Evolutionary conservation across 2,797 vertebrate species (phyloP).

Genomic region (Avahi laniger): DNA sequence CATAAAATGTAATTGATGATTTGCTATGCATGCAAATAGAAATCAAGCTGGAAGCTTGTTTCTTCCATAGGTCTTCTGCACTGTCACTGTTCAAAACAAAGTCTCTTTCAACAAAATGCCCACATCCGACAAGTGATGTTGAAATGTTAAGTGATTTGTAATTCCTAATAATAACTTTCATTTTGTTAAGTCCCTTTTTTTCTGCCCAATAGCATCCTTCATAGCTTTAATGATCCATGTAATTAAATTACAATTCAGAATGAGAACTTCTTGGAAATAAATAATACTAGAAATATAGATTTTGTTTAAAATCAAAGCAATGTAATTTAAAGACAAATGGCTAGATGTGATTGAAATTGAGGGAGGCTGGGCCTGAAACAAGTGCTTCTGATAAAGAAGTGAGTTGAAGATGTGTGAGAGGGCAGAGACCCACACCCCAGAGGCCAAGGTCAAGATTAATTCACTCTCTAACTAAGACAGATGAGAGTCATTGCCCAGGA

Average conservation of each 20-base stretch:
- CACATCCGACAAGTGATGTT: constrained; percentile 76
- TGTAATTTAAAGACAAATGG: constrained; percentile 49
- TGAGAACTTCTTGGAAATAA: constrained; percentile 55
- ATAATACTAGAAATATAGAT: constrained; percentile 55
- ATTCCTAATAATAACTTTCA: constrained; percentile 74
- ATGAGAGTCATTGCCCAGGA: constrained; percentile 71
- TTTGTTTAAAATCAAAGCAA: constrained; percentile 58
- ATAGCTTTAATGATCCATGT: constrained; percentile 69
- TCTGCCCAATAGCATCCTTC: constrained; percentile 53
- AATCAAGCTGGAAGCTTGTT: constrained; percentile 15
- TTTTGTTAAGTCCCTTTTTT: constrained; percentile 62
- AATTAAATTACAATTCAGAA: constrained; percentile 72
- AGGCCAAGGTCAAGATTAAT: constrained; percentile 76
- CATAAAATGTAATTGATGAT: not conserved
- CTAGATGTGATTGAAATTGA: constrained; percentile 31
- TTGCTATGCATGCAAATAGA: not conserved
- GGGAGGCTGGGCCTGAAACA: constrained; percentile 25
- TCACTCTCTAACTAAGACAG: constrained; percentile 76
- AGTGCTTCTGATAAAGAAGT: constrained; percentile 54
- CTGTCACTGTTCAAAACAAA: constrained; percentile 77
- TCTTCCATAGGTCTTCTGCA: constrained; percentile 68
- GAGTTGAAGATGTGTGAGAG: constrained; percentile 41
- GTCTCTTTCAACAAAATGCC: constrained; percentile 79
- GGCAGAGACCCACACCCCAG: constrained; percentile 67
- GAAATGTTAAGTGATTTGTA: constrained; percentile 77